Evolutionary conservation across 2,113 vertebrate species (phyloP).

Genomic region (Zonotrichia leucophrys): DNA sequence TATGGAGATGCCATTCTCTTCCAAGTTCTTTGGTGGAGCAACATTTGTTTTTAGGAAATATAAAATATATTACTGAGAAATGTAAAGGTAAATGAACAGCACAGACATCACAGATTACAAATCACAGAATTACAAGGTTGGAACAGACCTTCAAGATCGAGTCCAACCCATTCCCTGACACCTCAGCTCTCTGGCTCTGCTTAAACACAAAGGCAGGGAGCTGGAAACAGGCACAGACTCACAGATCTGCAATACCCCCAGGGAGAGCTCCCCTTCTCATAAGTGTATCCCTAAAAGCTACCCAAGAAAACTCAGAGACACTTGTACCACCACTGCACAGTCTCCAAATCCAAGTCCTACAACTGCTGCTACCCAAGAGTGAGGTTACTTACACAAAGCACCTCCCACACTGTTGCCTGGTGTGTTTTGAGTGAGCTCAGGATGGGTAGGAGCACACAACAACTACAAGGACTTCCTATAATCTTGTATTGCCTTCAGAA

Average conservation of each 20-base stretch:
- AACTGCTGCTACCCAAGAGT: not conserved
- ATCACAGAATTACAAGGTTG: too few species aligned
- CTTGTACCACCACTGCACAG: not conserved
- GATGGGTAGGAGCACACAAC: not conserved
- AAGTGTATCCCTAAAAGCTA: not conserved
- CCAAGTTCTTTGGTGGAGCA: not conserved
- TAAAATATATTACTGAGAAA: not conserved
- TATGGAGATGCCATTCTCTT: not conserved
- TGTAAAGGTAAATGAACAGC: not conserved
- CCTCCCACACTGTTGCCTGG: not conserved
- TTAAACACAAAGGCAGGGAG: not conserved
- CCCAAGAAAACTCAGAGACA: not conserved
- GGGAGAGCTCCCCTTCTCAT: not conserved
- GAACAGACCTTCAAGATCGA: too few species aligned
- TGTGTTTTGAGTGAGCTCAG: not conserved
- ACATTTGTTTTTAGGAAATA: not conserved
- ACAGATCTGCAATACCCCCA: not conserved
- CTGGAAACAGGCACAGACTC: not conserved
- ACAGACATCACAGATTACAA: not conserved
- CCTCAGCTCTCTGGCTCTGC: not conserved
- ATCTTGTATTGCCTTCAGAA: not conserved
- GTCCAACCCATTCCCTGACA: too few species aligned
- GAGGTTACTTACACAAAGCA: not conserved
- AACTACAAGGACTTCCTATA: not conserved
- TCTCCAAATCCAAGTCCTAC: not conserved